Evolutionary conservation across 2,888 invertebrate species (phyloP).

Genomic region (Volucella bombylans): DNA sequence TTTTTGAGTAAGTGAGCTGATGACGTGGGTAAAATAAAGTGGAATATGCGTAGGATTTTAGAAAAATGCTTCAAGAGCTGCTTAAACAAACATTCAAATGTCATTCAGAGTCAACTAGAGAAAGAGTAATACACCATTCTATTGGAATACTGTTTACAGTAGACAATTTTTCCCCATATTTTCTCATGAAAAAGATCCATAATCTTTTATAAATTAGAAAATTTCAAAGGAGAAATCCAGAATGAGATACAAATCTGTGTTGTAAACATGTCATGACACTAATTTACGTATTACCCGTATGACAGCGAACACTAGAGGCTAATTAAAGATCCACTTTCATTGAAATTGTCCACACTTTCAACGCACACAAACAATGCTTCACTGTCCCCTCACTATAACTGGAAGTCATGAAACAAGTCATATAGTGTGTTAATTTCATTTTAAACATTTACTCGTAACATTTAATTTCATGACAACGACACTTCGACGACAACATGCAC

Average conservation of each 20-base stretch:
- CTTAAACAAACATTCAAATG: no score
- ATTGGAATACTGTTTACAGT: no score
- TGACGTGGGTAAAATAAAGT: no score
- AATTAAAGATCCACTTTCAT: slow-evolving; percentile 36
- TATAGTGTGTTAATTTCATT: slow-evolving; percentile 64
- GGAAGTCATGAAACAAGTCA: slow-evolving; percentile 45
- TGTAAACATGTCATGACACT: slow-evolving; percentile 29
- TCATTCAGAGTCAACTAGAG: no score
- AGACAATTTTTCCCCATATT: no score
- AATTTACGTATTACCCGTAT: not conserved
- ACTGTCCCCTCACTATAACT: slow-evolving; percentile 9
- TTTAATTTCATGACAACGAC: slow-evolving; percentile 67
- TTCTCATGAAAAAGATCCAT: not conserved
- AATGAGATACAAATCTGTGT: not conserved
- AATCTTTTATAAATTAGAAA: not conserved
- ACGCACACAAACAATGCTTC: not conserved
- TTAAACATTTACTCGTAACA: slow-evolving; percentile 63
- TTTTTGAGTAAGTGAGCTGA: no score
- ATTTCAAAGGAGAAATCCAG: slow-evolving; percentile 16
- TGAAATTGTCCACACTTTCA: slow-evolving; percentile 25
- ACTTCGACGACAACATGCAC: slow-evolving; percentile 64
- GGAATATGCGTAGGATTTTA: no score
- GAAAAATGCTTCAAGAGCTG: no score
- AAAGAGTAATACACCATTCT: no score
- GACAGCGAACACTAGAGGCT: slow-evolving; percentile 6